phyloP scores from a whole-genome alignment of 2,888 invertebrate species.

The Limnephilus rhombicus region DNA sequence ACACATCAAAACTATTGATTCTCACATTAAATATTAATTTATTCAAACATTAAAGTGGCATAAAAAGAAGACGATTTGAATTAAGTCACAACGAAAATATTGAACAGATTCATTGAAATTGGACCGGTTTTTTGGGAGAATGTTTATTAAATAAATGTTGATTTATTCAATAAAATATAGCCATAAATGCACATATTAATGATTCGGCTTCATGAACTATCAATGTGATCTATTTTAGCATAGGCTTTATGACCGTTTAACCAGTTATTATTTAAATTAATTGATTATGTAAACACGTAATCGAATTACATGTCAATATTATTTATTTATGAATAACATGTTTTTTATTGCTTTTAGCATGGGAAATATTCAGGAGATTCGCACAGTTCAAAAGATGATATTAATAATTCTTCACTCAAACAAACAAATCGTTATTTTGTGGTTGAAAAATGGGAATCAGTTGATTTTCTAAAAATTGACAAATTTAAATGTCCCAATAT shows the following conservation, averaged over 20 bases:
- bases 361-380: neutral
- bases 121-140: constrained; percentile 46
- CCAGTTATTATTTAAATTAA: constrained; percentile 25
- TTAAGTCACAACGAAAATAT: constrained; percentile 42
- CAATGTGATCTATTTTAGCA: constrained; percentile 26
- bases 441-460: neutral
- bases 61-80: constrained; percentile 42
- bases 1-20: constrained; percentile 41
- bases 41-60: constrained; percentile 19
- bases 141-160: constrained; percentile 53
- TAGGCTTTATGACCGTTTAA: constrained; percentile 22
- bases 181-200: constrained; percentile 42
- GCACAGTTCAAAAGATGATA: neutral
- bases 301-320: constrained; percentile 22
- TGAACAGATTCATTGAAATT: constrained; percentile 51
- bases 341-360: constrained; percentile 7
- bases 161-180: constrained; percentile 48
- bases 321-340: constrained; percentile 9
- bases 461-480: neutral
- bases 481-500: too few species aligned
- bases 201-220: neutral
- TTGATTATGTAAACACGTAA: constrained; percentile 19
- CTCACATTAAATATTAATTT: constrained; percentile 55
- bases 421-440: too few species aligned
- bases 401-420: neutral